Percentiles rank a stretch among this genome's conserved stretches.
Conservation (phyloP, 2,797 vertebrate species). For the Pelodytes ibericus region DNA sequence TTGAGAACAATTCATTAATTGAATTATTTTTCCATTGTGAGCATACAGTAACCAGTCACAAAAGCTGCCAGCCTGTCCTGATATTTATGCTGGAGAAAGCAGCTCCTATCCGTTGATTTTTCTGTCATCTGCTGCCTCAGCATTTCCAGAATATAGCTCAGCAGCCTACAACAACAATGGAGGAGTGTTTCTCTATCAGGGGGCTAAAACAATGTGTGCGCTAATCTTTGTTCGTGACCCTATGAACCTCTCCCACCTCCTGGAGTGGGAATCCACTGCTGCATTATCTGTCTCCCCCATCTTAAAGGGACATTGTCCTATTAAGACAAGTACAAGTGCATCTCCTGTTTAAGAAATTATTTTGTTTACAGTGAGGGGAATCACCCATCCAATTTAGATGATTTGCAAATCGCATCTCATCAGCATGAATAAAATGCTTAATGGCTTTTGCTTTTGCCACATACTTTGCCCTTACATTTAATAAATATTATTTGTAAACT, state of each 20-base stretch:
- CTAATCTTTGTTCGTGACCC: conserved; percentile 39
- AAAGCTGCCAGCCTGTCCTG: background rate
- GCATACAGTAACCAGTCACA: too few relatives aligned
- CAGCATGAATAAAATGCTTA: too few relatives aligned
- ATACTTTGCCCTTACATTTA: too few relatives aligned
- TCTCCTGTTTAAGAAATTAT: background rate
- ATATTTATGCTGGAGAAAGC: conserved; percentile 46
- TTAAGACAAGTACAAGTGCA: background rate
- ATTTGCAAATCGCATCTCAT: too few relatives aligned
- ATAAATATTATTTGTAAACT: too few relatives aligned
- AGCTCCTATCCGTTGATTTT: conserved; percentile 53
- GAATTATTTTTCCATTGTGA: too few relatives aligned
- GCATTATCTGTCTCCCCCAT: background rate
- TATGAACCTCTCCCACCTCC: conserved; percentile 24
- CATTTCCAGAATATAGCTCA: conserved; percentile 66
- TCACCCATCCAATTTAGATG: too few relatives aligned
- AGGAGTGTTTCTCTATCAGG: conserved; percentile 43
- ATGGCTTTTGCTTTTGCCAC: too few relatives aligned
- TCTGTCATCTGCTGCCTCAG: conserved; percentile 65
- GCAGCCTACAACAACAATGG: conserved; percentile 63
- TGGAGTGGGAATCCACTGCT: background rate
- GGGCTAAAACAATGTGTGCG: conserved; percentile 25
- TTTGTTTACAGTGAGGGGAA: too few relatives aligned
- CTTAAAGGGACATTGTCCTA: background rate
- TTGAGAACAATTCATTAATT: too few relatives aligned